Evolutionary conservation across 2,888 invertebrate genomes (phyloP).

Genomic region (Pheosia gnoma): DNA sequence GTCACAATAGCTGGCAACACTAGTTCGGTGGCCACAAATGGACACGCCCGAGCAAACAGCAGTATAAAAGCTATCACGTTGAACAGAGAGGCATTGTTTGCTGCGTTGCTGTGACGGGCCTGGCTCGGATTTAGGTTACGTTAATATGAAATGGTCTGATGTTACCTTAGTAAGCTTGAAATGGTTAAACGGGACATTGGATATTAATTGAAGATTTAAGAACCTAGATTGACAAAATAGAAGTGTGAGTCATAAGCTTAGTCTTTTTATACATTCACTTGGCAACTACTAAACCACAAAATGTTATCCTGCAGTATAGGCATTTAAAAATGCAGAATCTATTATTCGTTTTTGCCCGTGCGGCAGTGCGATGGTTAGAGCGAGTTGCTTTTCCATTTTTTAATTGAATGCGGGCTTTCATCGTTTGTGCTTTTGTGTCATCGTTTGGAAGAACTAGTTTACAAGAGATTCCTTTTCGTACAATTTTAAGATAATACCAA

Average conservation of each 20-base stretch:
- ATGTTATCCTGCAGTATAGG: not conserved
- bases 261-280: no score
- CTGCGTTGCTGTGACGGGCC: not conserved
- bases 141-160: not conserved
- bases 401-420: not conserved
- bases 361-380: not conserved
- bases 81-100: slow-evolving; percentile 3
- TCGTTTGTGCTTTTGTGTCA: not conserved
- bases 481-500: no score
- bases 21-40: not conserved
- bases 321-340: not conserved
- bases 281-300: no score
- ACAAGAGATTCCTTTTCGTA: no score
- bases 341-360: not conserved
- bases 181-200: not conserved
- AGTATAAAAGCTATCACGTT: slow-evolving; percentile 3
- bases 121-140: slow-evolving; percentile 6
- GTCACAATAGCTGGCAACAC: slow-evolving; percentile 1
- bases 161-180: not conserved
- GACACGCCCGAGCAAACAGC: slow-evolving; percentile 4
- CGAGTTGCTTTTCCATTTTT: not conserved
- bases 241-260: no score
- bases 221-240: no score
- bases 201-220: no score
- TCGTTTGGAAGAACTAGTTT: no score